Conservation (phyloP, 2,797 vertebrate species). For the Margarornis squamiger region DNA sequence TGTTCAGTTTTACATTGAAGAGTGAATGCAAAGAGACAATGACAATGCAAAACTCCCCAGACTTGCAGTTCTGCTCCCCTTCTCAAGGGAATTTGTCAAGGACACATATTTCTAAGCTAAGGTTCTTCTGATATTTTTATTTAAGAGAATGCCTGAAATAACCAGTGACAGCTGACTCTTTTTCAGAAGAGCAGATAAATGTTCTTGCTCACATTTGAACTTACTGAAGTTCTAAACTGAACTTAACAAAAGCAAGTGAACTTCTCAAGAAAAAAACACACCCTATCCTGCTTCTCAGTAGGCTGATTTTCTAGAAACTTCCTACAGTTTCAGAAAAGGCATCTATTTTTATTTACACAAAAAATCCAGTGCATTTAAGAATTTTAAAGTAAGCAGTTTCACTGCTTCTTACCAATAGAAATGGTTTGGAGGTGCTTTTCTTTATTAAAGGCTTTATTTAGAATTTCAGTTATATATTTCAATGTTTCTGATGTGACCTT, state of each 20-base stretch:
- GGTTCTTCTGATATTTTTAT: background rate
- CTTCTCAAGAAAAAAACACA: background rate
- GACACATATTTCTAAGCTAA: background rate
- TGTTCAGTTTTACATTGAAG: background rate
- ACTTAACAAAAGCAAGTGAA: background rate
- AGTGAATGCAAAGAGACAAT: background rate
- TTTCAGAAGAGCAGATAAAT: background rate
- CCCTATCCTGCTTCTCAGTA: background rate
- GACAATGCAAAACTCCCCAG: background rate
- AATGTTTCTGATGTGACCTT: background rate
- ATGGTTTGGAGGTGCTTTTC: background rate
- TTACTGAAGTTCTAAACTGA: background rate
- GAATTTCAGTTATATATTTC: background rate
- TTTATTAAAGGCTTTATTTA: background rate
- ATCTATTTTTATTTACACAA: background rate
- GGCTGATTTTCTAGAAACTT: background rate
- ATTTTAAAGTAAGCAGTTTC: background rate
- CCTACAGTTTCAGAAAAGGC: background rate
- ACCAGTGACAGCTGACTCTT: background rate
- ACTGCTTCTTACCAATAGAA: background rate
- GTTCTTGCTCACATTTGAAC: background rate
- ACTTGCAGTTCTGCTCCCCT: background rate
- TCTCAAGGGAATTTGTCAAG: background rate
- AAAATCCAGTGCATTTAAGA: background rate
- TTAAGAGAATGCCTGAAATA: background rate